Base-by-base conservation (phyloP, 2,113 vertebrate species). In the Corythaixoides concolor region DNA sequence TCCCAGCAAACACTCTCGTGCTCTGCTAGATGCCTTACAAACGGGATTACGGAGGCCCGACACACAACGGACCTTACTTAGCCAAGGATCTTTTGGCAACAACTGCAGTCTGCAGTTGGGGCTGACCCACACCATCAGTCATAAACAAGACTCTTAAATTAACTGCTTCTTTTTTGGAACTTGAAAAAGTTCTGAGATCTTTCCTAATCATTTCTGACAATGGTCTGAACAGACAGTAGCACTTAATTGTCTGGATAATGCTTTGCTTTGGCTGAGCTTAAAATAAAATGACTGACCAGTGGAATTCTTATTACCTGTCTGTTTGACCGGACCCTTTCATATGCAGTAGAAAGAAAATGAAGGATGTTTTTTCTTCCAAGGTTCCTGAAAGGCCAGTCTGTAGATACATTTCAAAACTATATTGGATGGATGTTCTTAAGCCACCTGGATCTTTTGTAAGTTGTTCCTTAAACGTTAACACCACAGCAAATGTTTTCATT, bases 181-280 rank as follows among this genome's bases (percentile, higher is more conserved):
- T 75, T 50, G 17, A 35, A 22, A 32, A 32, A 88, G 55, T 74
- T 67, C 33, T 56, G 33, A 88, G 62, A 27, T 85, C 35, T 87
- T 72, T 74, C 33, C 41, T 89, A 84, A 47, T 23, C 6, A 5
- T 82, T 88, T 80, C 62, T 56, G 43, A 60, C 62, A 77, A n/a
- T 13, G 92, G 41, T 64, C 64, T 90, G 45, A 78, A 27, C 33
- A 77, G 66, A 23, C 37, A 15, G 30, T 18, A 72, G 55, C 80
- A n/a, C 69, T 60, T 33, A 79, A 21, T 43, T 84, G 14, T 77
- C 55, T 84, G 83, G n/a, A 30, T 28, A 68, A 45, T 30, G 58
- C 83, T 87, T 94, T 82, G 88, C 39, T 86, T 93, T 88, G 55
- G 60, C 64, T 69, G 83, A 88, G 55, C 68, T 92, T 70, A 22